Evolutionary conservation across 35 echinoderm and acorn worm genomes (phyloP).

Genomic region (Patiria miniata): DNA sequence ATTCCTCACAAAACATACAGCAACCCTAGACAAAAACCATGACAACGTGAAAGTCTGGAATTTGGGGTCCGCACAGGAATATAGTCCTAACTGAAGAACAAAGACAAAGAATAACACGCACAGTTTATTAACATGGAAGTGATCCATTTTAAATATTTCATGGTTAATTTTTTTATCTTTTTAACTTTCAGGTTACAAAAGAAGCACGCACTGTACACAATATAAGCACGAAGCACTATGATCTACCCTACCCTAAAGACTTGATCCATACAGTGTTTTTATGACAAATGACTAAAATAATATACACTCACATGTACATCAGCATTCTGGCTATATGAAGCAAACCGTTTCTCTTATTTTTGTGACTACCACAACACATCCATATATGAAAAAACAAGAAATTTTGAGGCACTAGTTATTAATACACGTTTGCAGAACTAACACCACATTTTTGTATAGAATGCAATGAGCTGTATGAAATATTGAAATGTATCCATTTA

Average conservation of each 20-base stretch:
- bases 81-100: too few species aligned
- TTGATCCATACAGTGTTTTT: not conserved
- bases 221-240: not conserved
- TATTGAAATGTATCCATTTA: too few species aligned
- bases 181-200: constrained; percentile 19
- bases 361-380: not conserved
- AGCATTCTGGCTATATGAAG: constrained; percentile 24
- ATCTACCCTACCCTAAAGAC: not conserved
- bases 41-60: too few species aligned
- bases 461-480: too few species aligned
- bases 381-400: not conserved
- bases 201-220: not conserved
- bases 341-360: not conserved
- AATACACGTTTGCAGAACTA: too few species aligned
- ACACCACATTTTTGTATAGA: too few species aligned
- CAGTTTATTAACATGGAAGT: not conserved
- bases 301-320: constrained; percentile 28
- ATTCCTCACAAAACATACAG: too few species aligned
- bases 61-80: too few species aligned
- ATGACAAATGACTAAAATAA: not conserved
- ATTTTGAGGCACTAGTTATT: constrained; percentile 13
- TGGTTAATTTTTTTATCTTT: not conserved
- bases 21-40: too few species aligned
- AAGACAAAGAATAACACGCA: too few species aligned
- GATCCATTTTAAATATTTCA: constrained; percentile 25